Base-by-base conservation (phyloP, 2,113 vertebrate genomes). In the Hyperoodon ampullatus region DNA sequence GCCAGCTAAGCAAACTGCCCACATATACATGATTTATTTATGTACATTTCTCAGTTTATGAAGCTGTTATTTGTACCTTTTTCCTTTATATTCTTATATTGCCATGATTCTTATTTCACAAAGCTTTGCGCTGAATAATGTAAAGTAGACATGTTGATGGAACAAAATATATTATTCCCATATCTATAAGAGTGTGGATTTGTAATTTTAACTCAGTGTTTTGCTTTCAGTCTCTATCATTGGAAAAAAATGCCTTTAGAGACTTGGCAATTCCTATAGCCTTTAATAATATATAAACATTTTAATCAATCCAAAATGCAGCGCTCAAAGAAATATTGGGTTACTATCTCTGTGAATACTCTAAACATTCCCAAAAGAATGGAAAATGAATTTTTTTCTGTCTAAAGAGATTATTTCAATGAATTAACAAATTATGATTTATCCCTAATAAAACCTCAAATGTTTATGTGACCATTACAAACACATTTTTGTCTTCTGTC, bases 1-100 rank as follows among this genome's bases (percentile, higher is more conserved):
- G 98, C 98, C 97, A 99, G 98, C 98, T 99, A 99, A 99, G 98
- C 99, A 99, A 99, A 98, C 98, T 98, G 97, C 98, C 97, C 98
- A 98, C 98, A 99, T 99, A 98, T 99, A 98, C 98, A 99, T 99
- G 99, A 99, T 99, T 99, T 99, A 99, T 99, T 99, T 99, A 99
- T 99, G 98, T 98, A 98, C 98, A 98, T 99, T 99, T 99, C 98
- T 98, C 98, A 98, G 98, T 99, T 99, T 99, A 99, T 98, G 98
- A 99, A 98, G 98, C 98, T 98, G 98, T 99, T 99, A 98, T 99
- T 99, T 98, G 98, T 99, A 98, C 98, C 97, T 98, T 99, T 99
- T 98, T 97, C 96, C 92, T 98, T 98, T 98, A 98, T 98, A 98
- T 98, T 98, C 97, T 98, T 98, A 98, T 99, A 99, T 99, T 98